Evolutionary conservation across 2,113 vertebrate species (phyloP).

Genomic region (Actinemys pallida): DNA sequence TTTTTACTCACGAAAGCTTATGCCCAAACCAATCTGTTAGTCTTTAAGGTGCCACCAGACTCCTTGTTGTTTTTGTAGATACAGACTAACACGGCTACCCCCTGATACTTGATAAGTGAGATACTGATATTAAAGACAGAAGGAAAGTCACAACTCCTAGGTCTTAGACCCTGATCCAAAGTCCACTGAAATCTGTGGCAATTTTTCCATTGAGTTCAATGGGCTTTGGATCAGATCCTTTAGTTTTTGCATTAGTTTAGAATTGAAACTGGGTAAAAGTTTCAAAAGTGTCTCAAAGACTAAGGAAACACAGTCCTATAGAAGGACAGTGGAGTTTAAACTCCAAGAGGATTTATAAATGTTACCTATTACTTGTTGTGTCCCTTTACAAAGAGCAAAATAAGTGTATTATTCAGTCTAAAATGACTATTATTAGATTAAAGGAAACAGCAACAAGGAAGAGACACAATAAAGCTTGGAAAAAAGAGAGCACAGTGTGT

Average conservation of each 20-base stretch:
- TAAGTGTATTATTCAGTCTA: not conserved
- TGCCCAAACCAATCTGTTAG: too few species aligned
- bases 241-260: not conserved
- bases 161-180: too few species aligned
- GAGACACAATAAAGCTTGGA: not conserved
- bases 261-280: not conserved
- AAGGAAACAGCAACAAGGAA: not conserved
- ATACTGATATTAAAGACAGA: not conserved
- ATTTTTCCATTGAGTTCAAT: too few species aligned
- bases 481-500: not conserved
- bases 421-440: not conserved
- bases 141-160: too few species aligned
- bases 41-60: too few species aligned
- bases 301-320: not conserved
- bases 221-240: not conserved
- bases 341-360: not conserved
- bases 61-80: too few species aligned
- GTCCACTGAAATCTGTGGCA: too few species aligned
- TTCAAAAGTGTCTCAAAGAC: not conserved
- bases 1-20: too few species aligned
- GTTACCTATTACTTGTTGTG: not conserved
- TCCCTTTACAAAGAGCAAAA: not conserved
- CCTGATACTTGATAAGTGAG: not conserved
- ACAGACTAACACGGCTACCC: too few species aligned
- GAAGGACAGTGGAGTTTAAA: not conserved